Evolutionary conservation across 2,113 vertebrate genomes (phyloP), one percentile per base, ranked within the genome.

Genomic region (Solenodon paradoxus): DNA sequence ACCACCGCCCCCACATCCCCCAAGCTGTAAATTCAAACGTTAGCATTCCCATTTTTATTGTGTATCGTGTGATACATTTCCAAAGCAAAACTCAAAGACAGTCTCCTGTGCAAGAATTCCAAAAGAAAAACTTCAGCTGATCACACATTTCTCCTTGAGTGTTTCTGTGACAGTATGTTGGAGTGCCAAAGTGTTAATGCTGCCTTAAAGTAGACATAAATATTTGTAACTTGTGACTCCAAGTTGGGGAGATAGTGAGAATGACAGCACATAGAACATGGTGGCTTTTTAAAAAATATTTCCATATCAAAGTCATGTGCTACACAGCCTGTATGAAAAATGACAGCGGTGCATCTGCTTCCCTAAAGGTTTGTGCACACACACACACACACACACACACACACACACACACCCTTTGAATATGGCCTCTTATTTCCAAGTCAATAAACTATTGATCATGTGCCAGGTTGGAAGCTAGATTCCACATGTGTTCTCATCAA

Each of bases 171-270:
- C 68, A 84, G 24, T 0, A 1, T 51, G 30, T 92, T 79, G 95
- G 88, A 74, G 91, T 94, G 47, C 16, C 40, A 66, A 78, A 95
- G 35, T n/a, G 0, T 51, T 85, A 91, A 35, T 57, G 19, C 49
- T 3, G 19, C 42, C 92, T 95, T 87, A 40, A 17, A 57, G n/a
- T 64, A 95, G 51, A 93, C 64, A 78, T 38, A 88, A 88, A 90
- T 83, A 89, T 78, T 35, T 84, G 19, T 26, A 95, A 82, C 22
- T 42, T 45, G 32, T 42, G 83, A 92, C n/a, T 78, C 24, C 53
- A 88, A 59, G n/a, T 88, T 72, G 61, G 26, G 24, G 40, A 93
- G 51, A 30, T 16, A 55, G 9, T 81, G 38, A 83, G 92, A 90
- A 80, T 35, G 38, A 13, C 17, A 84, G 32, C 16, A 28, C 16